A percentile compares a stretch with the other conserved stretches of the same genome.
Conservation (phyloP, 2,797 vertebrate genomes). For the Gobio occitaniae region DNA sequence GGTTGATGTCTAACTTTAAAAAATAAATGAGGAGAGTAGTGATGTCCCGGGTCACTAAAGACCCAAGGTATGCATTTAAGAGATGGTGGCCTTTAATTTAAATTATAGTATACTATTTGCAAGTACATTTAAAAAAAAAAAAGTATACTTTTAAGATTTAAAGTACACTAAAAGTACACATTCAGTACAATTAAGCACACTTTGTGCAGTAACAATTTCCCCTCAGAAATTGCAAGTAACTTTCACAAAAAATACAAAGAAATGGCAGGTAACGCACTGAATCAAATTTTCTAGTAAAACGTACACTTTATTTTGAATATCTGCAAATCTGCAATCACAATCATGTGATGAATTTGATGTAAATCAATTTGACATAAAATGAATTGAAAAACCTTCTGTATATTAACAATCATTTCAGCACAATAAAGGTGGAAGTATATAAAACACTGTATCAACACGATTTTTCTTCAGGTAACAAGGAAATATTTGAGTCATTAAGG, state of each 20-base stretch:
- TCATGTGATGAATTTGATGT: not conserved
- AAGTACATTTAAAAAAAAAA: not conserved
- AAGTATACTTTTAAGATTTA: not conserved
- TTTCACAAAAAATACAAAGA: not conserved
- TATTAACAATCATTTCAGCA: not conserved
- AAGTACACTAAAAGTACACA: not conserved
- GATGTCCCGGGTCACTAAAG: too few relatives aligned
- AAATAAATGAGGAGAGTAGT: too few relatives aligned
- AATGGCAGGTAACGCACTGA: too few relatives aligned
- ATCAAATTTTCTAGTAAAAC: too few relatives aligned
- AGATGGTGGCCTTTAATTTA: not conserved
- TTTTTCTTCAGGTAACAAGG: not conserved
- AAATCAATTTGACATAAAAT: not conserved
- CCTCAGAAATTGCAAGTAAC: not conserved
- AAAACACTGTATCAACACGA: not conserved
- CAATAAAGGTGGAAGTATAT: not conserved
- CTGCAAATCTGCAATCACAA: not conserved
- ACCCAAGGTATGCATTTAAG: too few relatives aligned
- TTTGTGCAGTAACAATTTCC: not conserved
- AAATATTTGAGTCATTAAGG: not conserved
- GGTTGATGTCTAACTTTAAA: too few relatives aligned
- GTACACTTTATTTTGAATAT: too few relatives aligned
- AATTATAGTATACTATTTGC: not conserved
- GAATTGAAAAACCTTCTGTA: not conserved
- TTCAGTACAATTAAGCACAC: not conserved